Conservation (phyloP, 2,797 vertebrate genomes). For the Sebastes hubbsi region DNA sequence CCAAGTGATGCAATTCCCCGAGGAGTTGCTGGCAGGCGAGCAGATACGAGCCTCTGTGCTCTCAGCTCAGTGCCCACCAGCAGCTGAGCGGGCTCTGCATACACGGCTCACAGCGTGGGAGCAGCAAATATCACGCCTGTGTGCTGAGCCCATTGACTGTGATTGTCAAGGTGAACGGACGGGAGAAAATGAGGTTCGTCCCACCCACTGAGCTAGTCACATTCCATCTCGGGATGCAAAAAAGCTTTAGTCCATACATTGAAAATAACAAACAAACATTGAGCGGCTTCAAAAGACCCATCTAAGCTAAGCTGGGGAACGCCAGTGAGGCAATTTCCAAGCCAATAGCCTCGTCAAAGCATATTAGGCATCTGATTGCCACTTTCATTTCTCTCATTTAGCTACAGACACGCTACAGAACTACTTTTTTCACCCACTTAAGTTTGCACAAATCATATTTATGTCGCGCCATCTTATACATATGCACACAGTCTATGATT, state of each 20-base stretch:
- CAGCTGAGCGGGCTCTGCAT: conserved; percentile 30
- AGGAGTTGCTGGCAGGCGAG: conserved; percentile 26
- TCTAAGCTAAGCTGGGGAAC: conserved; percentile 6
- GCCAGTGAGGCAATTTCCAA: conserved; percentile 21
- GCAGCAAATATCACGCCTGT: conserved; percentile 32
- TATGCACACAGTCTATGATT: conserved; percentile 47
- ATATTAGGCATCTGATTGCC: conserved; percentile 42
- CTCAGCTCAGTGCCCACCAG: conserved; percentile 39
- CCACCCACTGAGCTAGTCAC: conserved; percentile 17
- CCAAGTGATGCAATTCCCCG: conserved; percentile 31
- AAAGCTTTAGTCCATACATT: background rate
- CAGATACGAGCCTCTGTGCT: conserved; percentile 33
- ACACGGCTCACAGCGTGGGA: conserved; percentile 34
- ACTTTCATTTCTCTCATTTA: conserved; percentile 48
- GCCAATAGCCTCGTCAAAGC: conserved; percentile 27
- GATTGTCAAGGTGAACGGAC: conserved; percentile 51
- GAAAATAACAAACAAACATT: conserved; percentile 26
- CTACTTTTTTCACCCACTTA: conserved; percentile 32
- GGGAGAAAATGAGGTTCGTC: conserved; percentile 26
- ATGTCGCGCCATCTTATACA: conserved; percentile 39
- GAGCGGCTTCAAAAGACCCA: conserved; percentile 17
- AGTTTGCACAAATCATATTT: conserved; percentile 59
- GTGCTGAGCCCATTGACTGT: conserved; percentile 17
- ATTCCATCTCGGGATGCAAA: background rate
- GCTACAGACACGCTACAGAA: conserved; percentile 2